Evolutionary conservation across 2,797 vertebrate genomes (phyloP).

Genomic region (Acanthurus lineatus): DNA sequence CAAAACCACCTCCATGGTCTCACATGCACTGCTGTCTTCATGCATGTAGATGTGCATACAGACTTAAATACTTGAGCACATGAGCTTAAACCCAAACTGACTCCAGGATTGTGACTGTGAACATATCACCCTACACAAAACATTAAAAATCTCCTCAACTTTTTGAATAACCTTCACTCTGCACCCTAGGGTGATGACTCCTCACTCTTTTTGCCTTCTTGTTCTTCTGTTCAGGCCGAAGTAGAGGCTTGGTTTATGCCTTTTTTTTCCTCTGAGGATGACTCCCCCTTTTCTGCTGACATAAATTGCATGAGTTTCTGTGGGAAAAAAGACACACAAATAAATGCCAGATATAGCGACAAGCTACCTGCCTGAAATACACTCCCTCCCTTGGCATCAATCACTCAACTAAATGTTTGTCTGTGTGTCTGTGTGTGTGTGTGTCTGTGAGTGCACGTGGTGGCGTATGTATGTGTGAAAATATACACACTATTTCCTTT

Average conservation of each 20-base stretch:
- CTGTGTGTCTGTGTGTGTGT: slow-evolving; percentile 46
- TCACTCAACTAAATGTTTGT: slow-evolving; percentile 76
- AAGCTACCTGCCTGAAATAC: slow-evolving; percentile 76
- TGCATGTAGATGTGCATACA: slow-evolving; percentile 5
- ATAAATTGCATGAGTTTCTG: slow-evolving; percentile 64
- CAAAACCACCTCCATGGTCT: slow-evolving; percentile 9
- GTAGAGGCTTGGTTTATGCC: slow-evolving; percentile 25
- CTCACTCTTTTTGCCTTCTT: slow-evolving; percentile 35
- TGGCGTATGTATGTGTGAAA: slow-evolving; percentile 23
- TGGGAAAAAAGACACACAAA: slow-evolving; percentile 53
- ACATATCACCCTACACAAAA: slow-evolving; percentile 32
- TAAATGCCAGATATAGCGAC: slow-evolving; percentile 58
- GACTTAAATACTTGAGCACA: slow-evolving; percentile 1
- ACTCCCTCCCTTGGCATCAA: slow-evolving; percentile 70
- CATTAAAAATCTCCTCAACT: slow-evolving; percentile 37
- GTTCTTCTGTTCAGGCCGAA: slow-evolving; percentile 34
- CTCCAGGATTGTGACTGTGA: slow-evolving; percentile 7
- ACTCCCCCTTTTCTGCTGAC: slow-evolving; percentile 44
- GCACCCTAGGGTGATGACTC: slow-evolving; percentile 37
- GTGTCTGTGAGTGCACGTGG: neutral
- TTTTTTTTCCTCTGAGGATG: slow-evolving; percentile 10
- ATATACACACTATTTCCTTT: slow-evolving; percentile 26
- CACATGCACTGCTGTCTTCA: neutral
- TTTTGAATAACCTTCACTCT: slow-evolving; percentile 39
- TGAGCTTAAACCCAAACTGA: neutral